phyloP scores from a whole-genome alignment of 2,113 vertebrate species.

The Myxocyprinus asiaticus region DNA sequence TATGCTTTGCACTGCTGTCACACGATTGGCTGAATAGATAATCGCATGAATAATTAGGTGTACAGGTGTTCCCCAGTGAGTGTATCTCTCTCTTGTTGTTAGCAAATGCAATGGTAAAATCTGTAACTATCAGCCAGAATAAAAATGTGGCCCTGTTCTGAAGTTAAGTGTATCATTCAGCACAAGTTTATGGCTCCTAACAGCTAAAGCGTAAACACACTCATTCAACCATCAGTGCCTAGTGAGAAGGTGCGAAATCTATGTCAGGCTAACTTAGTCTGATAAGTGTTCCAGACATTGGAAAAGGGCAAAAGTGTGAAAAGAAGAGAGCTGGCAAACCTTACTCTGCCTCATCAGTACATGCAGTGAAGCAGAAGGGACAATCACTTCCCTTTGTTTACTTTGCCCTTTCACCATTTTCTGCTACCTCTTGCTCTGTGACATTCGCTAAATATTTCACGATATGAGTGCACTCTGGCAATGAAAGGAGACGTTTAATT shows the following conservation, averaged over 20 bases:
- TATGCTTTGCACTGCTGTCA: too few relatives aligned
- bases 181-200: slow-evolving; percentile 4
- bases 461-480: slow-evolving; percentile 52
- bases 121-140: not conserved
- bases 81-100: not conserved
- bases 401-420: slow-evolving; percentile 65
- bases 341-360: slow-evolving; percentile 60
- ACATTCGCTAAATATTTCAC: slow-evolving; percentile 75
- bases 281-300: slow-evolving; percentile 1
- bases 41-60: too few relatives aligned
- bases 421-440: slow-evolving; percentile 50
- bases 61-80: too few relatives aligned
- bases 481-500: slow-evolving; percentile 48
- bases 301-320: slow-evolving; percentile 17
- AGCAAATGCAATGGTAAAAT: not conserved
- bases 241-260: slow-evolving; percentile 34
- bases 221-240: not conserved
- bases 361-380: slow-evolving; percentile 72
- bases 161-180: not conserved
- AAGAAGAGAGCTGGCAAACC: slow-evolving; percentile 25
- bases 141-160: not conserved
- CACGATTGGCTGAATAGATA: too few relatives aligned
- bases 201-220: slow-evolving; percentile 12
- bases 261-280: slow-evolving; percentile 24
- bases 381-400: slow-evolving; percentile 73